Evolutionary conservation across 2,888 invertebrate genomes (phyloP), one percentile per base, ranked within the genome.

Genomic region (Hemistola chrysoprasaria): DNA sequence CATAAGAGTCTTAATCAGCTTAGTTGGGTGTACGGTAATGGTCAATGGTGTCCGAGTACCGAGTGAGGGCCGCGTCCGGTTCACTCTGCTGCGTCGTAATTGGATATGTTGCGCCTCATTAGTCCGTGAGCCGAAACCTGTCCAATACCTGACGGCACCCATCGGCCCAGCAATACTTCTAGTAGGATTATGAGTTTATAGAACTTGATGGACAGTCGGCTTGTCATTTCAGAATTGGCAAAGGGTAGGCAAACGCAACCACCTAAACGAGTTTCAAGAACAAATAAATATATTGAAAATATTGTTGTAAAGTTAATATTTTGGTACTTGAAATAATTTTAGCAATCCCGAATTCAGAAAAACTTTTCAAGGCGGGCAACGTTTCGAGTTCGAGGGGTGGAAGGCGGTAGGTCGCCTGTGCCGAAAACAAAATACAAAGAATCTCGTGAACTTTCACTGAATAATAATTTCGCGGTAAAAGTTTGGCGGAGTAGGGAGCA

Each of bases 391-490:
- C 29, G 41, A 20, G 24, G 40, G 42, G 33, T 36, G 47, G 43
- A 20, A 25, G 38, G 21, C 23, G 40, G 42, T 29, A 33, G 47
- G 43, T 38, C 36, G 52, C 30, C 47, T 44, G 34, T 36, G 39
- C 50, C 44, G 36, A 49, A 45, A 51, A 80, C 77, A 81, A 82
- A 83, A 78, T 71, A 75, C 66, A 75, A 84, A 82, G 77, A 82
- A 78, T 78, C 70, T 72, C 64, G 68, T 65, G 59, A 77, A 86
- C 85, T 87, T 84, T 83, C 78, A 62, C 78, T 79, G 78, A 81
- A 82, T 84, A 80, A 82, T 78, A 79, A 85, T 84, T 77, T 71
- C 62, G 72, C 65, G 71, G 74, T 64, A 75, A 82, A 85, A 85
- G 74, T 83, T 83, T 71, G 71, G 64, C 34, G 38, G 68, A 73